Base-by-base conservation (phyloP, 2,888 invertebrate genomes). In the Osmoderma eremita region DNA sequence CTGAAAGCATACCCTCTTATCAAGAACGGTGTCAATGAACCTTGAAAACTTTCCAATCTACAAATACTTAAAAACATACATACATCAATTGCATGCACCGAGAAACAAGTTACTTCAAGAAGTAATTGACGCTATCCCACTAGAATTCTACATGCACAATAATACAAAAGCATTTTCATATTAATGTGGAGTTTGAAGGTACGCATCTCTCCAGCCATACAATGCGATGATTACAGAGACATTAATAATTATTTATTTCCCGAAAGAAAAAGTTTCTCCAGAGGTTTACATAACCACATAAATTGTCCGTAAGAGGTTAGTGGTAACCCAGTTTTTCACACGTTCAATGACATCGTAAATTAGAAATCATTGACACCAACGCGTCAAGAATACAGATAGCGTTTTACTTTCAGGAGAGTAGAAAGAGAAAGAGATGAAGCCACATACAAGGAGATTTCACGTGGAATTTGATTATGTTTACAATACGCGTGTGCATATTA, bases 21-120 rank as follows among this genome's bases (percentile, higher is more conserved):
- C 58, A 61, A 12, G 22, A 45, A 24, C 13, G 30, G 45, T 61
- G 58, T 61, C 58, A 61, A 61, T 45, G 58, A 61, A 61, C 58
- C 58, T 61, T 61, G 58, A 61, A 61, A 61, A 61, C 58, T 61
- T 61, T 61, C 58, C 58, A 61, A 58, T 58, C 58, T 39, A 54
- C 39, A 39, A 56, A 56, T 22, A 50, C 22, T 38, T 18, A 54
- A 12, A 36, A 36, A 13, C 17, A 53, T 17, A 54, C 54, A n/a
- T 54, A 36, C 36, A 53, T 22, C 13, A 50, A 13, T 1, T 13
- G 10, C 36, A 30, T 30, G 3, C 1, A 30, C 30, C 30, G 22
- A 53, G 36, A 13, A 53, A 36, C 17, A 53, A 17, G 15, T 17
- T 17, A 8, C 30, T 36, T 15, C 15, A 13, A 36, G 51, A 36